phyloP scores from a whole-genome alignment of 2,113 vertebrate species.

The Platycercus adscitus region DNA sequence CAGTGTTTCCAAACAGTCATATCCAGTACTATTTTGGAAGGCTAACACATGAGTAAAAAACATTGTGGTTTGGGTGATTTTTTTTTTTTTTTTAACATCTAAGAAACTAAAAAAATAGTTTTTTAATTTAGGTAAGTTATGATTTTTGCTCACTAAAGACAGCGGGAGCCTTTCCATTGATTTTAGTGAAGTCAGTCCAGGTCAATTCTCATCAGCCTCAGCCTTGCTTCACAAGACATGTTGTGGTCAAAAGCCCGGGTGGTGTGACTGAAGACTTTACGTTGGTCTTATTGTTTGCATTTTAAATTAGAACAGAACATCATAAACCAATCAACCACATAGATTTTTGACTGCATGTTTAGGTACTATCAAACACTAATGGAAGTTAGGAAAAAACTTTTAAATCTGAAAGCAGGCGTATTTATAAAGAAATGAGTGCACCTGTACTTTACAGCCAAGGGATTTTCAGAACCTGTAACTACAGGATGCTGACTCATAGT shows the following conservation, averaged over 20 bases:
- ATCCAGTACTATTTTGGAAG: neutral
- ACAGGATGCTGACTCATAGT: neutral
- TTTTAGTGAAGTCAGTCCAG: neutral
- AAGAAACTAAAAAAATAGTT: neutral
- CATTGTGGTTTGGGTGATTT: neutral
- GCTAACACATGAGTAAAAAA: neutral
- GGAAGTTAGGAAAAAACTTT: neutral
- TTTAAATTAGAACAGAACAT: neutral
- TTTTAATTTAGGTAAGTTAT: neutral
- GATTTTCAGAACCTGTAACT: neutral
- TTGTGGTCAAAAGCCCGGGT: neutral
- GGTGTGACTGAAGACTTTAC: neutral
- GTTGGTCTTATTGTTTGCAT: neutral
- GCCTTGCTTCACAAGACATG: neutral
- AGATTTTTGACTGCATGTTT: neutral
- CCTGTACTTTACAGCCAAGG: neutral
- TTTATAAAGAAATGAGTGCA: neutral
- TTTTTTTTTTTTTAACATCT: neutral
- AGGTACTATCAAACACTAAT: neutral
- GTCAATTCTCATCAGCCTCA: neutral
- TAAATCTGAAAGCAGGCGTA: neutral
- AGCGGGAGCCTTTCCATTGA: neutral
- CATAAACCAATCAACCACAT: neutral
- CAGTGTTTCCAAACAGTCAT: neutral
- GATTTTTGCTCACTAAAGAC: neutral